A percentile compares a stretch with the other conserved stretches of the same genome.
Conservation (phyloP, 2,113 vertebrate genomes). For the Antennarius striatus region DNA sequence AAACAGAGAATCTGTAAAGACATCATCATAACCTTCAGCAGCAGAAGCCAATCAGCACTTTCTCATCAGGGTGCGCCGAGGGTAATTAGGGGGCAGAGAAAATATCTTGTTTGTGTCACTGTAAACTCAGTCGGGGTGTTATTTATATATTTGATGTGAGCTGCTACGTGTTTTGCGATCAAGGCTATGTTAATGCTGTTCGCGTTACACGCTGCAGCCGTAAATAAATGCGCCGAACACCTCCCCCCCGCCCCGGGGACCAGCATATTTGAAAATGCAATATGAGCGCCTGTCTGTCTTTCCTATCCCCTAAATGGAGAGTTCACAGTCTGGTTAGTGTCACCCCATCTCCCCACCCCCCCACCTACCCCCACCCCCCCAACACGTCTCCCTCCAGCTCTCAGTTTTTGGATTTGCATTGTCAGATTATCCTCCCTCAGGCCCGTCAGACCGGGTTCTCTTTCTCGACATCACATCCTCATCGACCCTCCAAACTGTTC, state of each 20-base stretch:
- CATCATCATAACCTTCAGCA: slow-evolving; percentile 55
- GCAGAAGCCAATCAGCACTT: slow-evolving; percentile 64
- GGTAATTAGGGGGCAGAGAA: slow-evolving; percentile 58
- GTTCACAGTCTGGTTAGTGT: slow-evolving; percentile 62
- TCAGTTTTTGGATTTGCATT: slow-evolving; percentile 41
- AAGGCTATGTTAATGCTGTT: slow-evolving; percentile 67
- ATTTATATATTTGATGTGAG: slow-evolving; percentile 69
- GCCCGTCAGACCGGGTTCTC: slow-evolving; percentile 19
- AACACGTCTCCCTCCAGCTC: slow-evolving; percentile 19
- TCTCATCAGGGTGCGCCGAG: slow-evolving; percentile 44
- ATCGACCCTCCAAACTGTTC: slow-evolving; percentile 11
- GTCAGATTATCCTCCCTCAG: slow-evolving; percentile 46
- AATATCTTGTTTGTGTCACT: slow-evolving; percentile 63
- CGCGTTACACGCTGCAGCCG: slow-evolving; percentile 58
- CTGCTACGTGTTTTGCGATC: slow-evolving; percentile 63
- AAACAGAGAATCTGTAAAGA: slow-evolving; percentile 54
- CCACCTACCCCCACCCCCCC: too few relatives aligned
- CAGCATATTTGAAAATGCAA: slow-evolving; percentile 52
- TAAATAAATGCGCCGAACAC: slow-evolving; percentile 50
- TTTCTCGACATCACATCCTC: slow-evolving; percentile 39
- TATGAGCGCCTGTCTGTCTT: slow-evolving; percentile 49
- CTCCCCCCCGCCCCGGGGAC: slow-evolving; percentile 45
- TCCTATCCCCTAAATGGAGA: slow-evolving; percentile 33
- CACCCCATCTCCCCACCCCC: slow-evolving; percentile 49
- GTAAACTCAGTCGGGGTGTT: slow-evolving; percentile 55